These are phyloP conservation scores for Alloplasta piceator DNA, from an alignment of 2,888 invertebrate genomes.

Conservation along the genomic window DNA sequence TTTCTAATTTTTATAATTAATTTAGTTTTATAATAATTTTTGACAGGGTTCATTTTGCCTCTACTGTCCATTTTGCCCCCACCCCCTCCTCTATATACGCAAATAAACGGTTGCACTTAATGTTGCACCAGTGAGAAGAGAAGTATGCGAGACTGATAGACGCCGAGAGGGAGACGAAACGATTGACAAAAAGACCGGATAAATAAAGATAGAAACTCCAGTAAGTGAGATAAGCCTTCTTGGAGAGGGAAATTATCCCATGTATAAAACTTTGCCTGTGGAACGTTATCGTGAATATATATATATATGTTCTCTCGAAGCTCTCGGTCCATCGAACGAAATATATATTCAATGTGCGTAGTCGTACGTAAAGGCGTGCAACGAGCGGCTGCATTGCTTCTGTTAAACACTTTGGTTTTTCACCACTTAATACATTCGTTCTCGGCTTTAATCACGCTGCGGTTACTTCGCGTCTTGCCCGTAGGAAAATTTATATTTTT, in stretches of 20 bases:
- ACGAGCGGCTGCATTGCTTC: slow-evolving; percentile 56
- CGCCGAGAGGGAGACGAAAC: slow-evolving; percentile 28
- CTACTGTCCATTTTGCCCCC: too few relatives aligned
- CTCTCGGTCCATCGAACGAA: slow-evolving; percentile 56
- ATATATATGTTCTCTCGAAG: slow-evolving; percentile 3
- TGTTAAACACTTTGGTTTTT: slow-evolving; percentile 38
- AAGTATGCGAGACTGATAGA: slow-evolving; percentile 61
- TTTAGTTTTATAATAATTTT: neutral
- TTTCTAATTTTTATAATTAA: too few relatives aligned
- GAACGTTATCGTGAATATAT: neutral
- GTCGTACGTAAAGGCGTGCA: slow-evolving; percentile 60
- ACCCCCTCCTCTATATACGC: neutral
- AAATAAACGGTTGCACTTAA: slow-evolving; percentile 48
- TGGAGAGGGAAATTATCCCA: slow-evolving; percentile 46
- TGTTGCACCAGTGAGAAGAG: slow-evolving; percentile 53
- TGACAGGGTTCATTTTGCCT: neutral
- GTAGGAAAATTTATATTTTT: too few relatives aligned
- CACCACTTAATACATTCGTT: slow-evolving; percentile 29
- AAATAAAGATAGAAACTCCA: slow-evolving; percentile 52
- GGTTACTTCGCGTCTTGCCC: slow-evolving; percentile 24
- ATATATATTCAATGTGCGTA: slow-evolving; percentile 58
- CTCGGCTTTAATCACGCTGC: slow-evolving; percentile 43
- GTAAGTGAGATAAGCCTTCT: slow-evolving; percentile 53
- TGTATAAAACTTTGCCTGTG: slow-evolving; percentile 33
- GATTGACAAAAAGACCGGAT: slow-evolving; percentile 36